These are phyloP conservation scores for Microctonus aethiopoides DNA, from an alignment of 2,888 invertebrate genomes.

Conservation along the genomic window DNA sequence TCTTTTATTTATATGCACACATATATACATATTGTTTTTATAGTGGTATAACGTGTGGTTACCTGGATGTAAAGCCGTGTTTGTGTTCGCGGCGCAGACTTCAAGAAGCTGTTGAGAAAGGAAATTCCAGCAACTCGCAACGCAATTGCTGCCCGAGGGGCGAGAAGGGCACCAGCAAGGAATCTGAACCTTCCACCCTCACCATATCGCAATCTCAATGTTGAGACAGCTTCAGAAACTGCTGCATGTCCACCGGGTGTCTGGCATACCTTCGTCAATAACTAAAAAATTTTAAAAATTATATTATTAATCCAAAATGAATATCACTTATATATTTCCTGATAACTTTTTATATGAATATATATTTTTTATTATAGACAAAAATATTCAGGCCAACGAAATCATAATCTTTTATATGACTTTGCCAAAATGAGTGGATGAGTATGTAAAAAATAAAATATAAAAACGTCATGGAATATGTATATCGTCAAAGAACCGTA, in stretches of 20 bases:
- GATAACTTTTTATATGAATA: too few relatives aligned
- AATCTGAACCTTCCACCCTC: slow-evolving; percentile 94
- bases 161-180: slow-evolving; percentile 88
- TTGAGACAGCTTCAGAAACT: slow-evolving; percentile 91
- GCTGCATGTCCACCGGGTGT: slow-evolving; percentile 82
- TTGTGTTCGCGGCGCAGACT: slow-evolving; percentile 80
- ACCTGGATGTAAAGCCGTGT: slow-evolving; percentile 85
- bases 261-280: slow-evolving; percentile 86
- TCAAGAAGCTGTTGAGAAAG: slow-evolving; percentile 86
- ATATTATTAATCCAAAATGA: not conserved
- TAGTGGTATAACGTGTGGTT: slow-evolving; percentile 14
- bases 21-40: too few relatives aligned
- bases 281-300: slow-evolving; percentile 68
- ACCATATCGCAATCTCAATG: slow-evolving; percentile 86
- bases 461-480: not conserved
- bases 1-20: not conserved
- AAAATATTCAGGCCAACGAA: not conserved
- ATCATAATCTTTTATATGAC: too few relatives aligned
- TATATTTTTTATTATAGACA: too few relatives aligned
- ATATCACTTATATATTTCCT: too few relatives aligned
- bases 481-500: slow-evolving; percentile 20
- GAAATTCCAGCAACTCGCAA: slow-evolving; percentile 83
- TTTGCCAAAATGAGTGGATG: not conserved
- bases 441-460: not conserved
- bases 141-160: slow-evolving; percentile 74